Evolutionary conservation across 2,797 vertebrate species (phyloP).

Genomic region (Cirrhinus molitorella): DNA sequence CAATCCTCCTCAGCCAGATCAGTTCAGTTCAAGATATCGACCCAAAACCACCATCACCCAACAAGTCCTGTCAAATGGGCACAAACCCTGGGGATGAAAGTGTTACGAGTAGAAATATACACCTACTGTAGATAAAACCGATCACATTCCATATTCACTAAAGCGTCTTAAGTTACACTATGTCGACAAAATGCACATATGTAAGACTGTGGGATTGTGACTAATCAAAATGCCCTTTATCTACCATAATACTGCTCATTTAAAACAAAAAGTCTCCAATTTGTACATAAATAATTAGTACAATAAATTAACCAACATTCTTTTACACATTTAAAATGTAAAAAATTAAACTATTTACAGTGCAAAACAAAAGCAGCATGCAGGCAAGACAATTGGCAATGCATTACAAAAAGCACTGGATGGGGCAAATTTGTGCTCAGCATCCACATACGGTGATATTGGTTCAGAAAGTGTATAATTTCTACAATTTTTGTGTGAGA

Average conservation of each 20-base stretch:
- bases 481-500: neutral
- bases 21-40: neutral
- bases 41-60: slow-evolving; percentile 9
- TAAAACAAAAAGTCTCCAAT: slow-evolving; percentile 64
- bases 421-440: slow-evolving; percentile 65
- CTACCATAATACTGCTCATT: slow-evolving; percentile 77
- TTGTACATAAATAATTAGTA: slow-evolving; percentile 70
- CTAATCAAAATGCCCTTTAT: slow-evolving; percentile 63
- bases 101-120: slow-evolving; percentile 66
- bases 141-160: slow-evolving; percentile 69
- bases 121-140: slow-evolving; percentile 65
- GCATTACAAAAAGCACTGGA: slow-evolving; percentile 69
- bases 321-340: slow-evolving; percentile 70
- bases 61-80: slow-evolving; percentile 12
- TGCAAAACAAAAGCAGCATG: slow-evolving; percentile 79
- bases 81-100: slow-evolving; percentile 49
- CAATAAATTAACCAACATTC: slow-evolving; percentile 71
- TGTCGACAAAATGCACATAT: slow-evolving; percentile 75
- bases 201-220: slow-evolving; percentile 70
- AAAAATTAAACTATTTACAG: slow-evolving; percentile 82
- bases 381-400: slow-evolving; percentile 74
- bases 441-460: slow-evolving; percentile 46
- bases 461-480: neutral
- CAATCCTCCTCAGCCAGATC: slow-evolving; percentile 14
- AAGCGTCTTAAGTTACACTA: slow-evolving; percentile 72